Evolutionary conservation across 2,113 vertebrate species (phyloP).

Genomic region (Elephas maximus): DNA sequence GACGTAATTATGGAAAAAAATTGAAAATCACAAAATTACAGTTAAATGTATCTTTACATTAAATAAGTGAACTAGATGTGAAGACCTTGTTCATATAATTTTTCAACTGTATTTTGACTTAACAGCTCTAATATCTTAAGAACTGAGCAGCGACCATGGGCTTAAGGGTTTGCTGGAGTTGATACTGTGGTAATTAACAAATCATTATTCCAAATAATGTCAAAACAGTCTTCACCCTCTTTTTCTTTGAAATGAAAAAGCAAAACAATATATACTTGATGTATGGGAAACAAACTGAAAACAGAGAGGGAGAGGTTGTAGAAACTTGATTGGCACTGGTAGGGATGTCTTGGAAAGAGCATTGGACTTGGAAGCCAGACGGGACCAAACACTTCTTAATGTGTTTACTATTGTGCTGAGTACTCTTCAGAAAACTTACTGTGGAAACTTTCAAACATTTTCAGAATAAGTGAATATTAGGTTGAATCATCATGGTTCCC

Average conservation of each 20-base stretch:
- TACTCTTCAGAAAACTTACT: neutral
- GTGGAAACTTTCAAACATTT: neutral
- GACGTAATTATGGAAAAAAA: neutral
- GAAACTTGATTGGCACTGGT: neutral
- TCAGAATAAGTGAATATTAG: neutral
- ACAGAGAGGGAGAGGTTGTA: neutral
- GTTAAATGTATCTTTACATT: neutral
- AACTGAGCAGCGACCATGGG: neutral
- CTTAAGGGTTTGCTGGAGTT: neutral
- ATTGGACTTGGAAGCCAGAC: neutral
- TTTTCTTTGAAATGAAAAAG: constrained; percentile 34
- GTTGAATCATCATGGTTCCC: neutral
- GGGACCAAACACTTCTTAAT: neutral
- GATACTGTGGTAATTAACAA: constrained; percentile 18
- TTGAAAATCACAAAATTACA: neutral
- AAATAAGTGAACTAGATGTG: constrained; percentile 12
- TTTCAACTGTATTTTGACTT: constrained; percentile 45
- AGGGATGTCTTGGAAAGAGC: neutral
- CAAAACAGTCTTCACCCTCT: neutral
- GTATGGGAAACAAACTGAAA: neutral
- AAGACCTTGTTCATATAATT: neutral
- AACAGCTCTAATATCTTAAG: neutral
- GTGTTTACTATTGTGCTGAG: neutral
- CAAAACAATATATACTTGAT: constrained; percentile 22
- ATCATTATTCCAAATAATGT: neutral